phyloP scores from a whole-genome alignment of 2,113 vertebrate species.

The Sturnira hondurensis region DNA sequence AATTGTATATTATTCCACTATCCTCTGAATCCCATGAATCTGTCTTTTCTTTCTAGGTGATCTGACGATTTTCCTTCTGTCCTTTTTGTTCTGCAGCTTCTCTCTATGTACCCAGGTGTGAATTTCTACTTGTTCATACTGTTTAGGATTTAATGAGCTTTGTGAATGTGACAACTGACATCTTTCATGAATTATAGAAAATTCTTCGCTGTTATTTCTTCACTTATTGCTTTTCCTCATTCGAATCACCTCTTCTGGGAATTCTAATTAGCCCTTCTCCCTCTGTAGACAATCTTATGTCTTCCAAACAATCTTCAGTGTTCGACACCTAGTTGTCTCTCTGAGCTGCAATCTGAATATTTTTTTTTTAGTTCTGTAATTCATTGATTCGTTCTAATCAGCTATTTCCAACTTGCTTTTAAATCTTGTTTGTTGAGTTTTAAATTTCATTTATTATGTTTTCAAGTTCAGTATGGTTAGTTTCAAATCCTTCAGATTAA shows the following conservation, averaged over 20 bases:
- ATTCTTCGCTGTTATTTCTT: slow-evolving; percentile 6
- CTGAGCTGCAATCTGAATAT: background rate
- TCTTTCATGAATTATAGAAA: background rate
- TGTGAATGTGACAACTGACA: background rate
- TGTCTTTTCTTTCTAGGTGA: slow-evolving; percentile 19
- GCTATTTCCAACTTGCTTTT: background rate
- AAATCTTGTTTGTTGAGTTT: background rate
- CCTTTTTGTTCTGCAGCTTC: slow-evolving; percentile 11
- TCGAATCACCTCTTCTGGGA: background rate
- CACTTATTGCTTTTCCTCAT: background rate
- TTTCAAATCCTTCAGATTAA: background rate
- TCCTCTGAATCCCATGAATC: background rate
- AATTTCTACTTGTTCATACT: slow-evolving; percentile 23
- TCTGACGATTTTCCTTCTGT: slow-evolving; percentile 29
- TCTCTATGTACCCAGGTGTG: background rate
- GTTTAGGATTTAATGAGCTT: background rate
- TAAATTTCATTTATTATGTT: slow-evolving; percentile 12
- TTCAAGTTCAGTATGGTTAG: background rate
- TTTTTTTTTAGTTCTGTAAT: background rate
- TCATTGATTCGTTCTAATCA: background rate
- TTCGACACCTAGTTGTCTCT: background rate
- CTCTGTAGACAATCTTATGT: background rate
- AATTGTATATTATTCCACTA: background rate
- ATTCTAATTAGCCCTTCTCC: background rate
- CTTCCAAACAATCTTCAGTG: background rate